A percentile compares a stretch with the other conserved stretches of the same genome.
phyloP scores from a whole-genome alignment of 1,140 invertebrate species.

The Drosophila dunni region DNA sequence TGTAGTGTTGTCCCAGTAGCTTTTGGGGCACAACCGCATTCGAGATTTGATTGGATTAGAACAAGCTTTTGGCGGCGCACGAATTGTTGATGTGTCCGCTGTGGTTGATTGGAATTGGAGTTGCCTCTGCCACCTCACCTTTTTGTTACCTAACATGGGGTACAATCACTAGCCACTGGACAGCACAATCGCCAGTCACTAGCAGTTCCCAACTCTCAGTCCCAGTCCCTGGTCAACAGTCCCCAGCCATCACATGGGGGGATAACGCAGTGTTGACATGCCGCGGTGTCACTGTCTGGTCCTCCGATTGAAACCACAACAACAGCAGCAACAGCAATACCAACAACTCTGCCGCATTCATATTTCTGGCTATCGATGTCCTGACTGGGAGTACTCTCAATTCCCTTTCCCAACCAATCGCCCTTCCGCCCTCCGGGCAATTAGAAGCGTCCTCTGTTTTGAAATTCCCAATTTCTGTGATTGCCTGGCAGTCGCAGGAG shows the following conservation, averaged over 20 bases:
- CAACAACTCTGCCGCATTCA: conserved; percentile 16
- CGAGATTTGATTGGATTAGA: conserved; percentile 76
- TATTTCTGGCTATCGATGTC: conserved; percentile 41
- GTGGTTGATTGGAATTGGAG: conserved; percentile 54
- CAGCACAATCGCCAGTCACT: not conserved
- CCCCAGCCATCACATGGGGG: conserved; percentile 18
- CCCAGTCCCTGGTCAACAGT: not conserved
- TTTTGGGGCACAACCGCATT: conserved; percentile 58
- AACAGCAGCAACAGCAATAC: not conserved
- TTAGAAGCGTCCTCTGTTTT: conserved; percentile 33
- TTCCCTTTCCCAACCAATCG: not conserved
- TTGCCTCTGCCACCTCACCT: too few relatives aligned
- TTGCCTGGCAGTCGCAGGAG: conserved; percentile 16
- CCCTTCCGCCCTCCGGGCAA: conserved; percentile 23
- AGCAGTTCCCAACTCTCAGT: not conserved
- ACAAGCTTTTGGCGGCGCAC: conserved; percentile 70
- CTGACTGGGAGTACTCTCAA: conserved; percentile 1
- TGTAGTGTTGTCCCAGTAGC: conserved; percentile 13
- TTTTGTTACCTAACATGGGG: not conserved
- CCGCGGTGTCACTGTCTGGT: conserved; percentile 31
- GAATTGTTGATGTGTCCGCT: conserved; percentile 59
- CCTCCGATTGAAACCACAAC: conserved; percentile 11
- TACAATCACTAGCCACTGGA: not conserved
- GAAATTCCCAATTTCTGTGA: conserved; percentile 45
- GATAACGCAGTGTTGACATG: conserved; percentile 52